phyloP scores from a whole-genome alignment of 2,797 vertebrate species.

The Anableps anableps region DNA sequence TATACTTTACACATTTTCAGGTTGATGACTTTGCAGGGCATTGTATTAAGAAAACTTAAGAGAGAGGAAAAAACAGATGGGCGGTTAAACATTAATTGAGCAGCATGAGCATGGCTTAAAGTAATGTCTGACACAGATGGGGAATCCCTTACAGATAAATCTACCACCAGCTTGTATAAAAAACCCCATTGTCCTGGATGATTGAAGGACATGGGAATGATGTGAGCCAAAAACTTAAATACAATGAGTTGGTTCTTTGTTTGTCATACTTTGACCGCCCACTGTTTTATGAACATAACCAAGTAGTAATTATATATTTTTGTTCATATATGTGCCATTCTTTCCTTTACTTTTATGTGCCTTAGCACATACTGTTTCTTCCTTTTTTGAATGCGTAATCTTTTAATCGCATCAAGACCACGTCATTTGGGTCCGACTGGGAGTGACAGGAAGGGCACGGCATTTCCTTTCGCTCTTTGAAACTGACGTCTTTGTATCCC shows the following conservation, averaged over 20 bases:
- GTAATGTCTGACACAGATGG: constrained; percentile 26
- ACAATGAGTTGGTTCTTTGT: constrained; percentile 12
- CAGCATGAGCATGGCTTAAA: constrained; percentile 16
- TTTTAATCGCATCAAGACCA: constrained; percentile 60
- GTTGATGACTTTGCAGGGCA: background rate
- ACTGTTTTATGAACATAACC: constrained; percentile 23
- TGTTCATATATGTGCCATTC: background rate
- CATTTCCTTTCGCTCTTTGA: constrained; percentile 79
- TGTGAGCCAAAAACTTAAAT: constrained; percentile 37
- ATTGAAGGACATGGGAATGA: constrained; percentile 34
- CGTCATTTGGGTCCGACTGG: constrained; percentile 66
- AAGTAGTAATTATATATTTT: background rate
- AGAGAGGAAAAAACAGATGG: constrained; percentile 31
- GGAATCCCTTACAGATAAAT: constrained; percentile 42
- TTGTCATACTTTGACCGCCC: constrained; percentile 19
- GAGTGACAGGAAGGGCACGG: constrained; percentile 81
- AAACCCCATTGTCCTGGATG: constrained; percentile 38
- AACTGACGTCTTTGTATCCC: constrained; percentile 62
- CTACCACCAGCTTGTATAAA: constrained; percentile 13
- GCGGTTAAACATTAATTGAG: constrained; percentile 48
- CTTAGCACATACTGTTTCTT: constrained; percentile 26
- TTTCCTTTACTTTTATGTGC: constrained; percentile 26
- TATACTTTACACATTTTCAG: background rate
- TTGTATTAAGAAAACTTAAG: constrained; percentile 13
- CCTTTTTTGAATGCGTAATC: constrained; percentile 60